Percentiles rank a stretch among this genome's conserved stretches.
Conservation (phyloP, 2,113 vertebrate genomes). For the Gymnorhina tibicen region DNA sequence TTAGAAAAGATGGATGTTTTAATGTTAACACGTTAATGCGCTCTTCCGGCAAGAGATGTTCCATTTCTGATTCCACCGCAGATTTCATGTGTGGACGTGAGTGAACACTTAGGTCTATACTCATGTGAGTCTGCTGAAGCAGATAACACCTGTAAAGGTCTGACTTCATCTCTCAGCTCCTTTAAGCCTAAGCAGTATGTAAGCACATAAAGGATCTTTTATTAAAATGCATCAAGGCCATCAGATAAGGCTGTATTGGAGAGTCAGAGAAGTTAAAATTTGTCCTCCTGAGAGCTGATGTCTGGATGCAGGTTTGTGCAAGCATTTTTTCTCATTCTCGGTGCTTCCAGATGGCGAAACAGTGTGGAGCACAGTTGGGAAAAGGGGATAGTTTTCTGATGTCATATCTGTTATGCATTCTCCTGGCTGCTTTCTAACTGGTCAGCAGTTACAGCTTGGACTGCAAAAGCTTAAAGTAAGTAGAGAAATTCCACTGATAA, state of each 20-base stretch:
- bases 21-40: not conserved
- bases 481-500: slow-evolving; percentile 54
- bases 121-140: not conserved
- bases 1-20: not conserved
- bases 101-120: not conserved
- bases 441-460: slow-evolving; percentile 57
- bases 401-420: slow-evolving; percentile 3
- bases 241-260: not conserved
- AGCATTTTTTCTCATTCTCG: not conserved
- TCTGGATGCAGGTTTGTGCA: not conserved
- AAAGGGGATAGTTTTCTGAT: not conserved
- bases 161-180: not conserved
- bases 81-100: not conserved
- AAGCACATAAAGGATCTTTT: not conserved
- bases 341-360: not conserved
- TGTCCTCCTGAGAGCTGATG: not conserved
- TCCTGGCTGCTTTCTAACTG: not conserved
- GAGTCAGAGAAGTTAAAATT: not conserved
- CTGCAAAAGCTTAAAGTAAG: slow-evolving; percentile 38
- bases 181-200: not conserved
- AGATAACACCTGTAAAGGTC: not conserved
- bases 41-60: not conserved
- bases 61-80: not conserved
- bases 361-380: not conserved
- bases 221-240: not conserved